phyloP scores from a whole-genome alignment of 2,888 invertebrate species.

The Exephanes ischioxanthus region DNA sequence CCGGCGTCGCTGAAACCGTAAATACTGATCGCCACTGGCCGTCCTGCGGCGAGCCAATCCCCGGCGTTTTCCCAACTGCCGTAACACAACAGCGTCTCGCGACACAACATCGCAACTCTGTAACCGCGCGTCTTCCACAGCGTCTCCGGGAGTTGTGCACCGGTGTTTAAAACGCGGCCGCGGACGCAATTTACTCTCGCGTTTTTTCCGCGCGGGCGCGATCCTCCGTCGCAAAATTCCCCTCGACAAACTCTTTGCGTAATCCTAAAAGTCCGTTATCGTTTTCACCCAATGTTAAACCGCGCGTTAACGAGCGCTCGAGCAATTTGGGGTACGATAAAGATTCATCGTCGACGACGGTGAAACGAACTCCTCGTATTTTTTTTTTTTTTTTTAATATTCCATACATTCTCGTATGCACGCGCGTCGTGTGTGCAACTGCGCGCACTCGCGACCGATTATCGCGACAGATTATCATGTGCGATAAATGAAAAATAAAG shows the following conservation, averaged over 20 bases:
- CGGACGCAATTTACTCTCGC: conserved; percentile 40
- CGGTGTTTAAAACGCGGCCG: conserved; percentile 43
- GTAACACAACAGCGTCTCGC: background rate
- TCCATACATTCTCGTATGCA: conserved; percentile 12
- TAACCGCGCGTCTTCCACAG: background rate
- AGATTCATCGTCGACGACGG: conserved; percentile 30
- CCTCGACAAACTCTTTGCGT: conserved; percentile 38
- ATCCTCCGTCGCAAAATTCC: conserved; percentile 7
- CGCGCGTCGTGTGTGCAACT: conserved; percentile 7
- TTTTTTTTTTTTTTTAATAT: background rate
- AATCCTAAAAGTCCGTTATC: conserved; percentile 57
- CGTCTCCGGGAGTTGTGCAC: background rate
- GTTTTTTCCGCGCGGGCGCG: conserved; percentile 9
- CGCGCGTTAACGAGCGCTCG: conserved; percentile 51
- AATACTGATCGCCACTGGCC: conserved; percentile 60
- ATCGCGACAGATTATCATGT: conserved; percentile 52
- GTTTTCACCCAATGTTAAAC: conserved; percentile 37
- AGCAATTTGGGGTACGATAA: conserved; percentile 17
- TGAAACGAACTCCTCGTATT: background rate
- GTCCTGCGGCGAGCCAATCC: conserved; percentile 20
- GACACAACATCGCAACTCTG: conserved; percentile 1
- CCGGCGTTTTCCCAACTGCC: conserved; percentile 7
- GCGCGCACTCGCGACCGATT: conserved; percentile 4
- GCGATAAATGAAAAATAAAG: no score
- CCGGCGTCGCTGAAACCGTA: conserved; percentile 58